A percentile compares a stretch with the other conserved stretches of the same genome.
Conservation (phyloP, 1,140 invertebrate genomes). For the Pachyrhynchus sulphureomaculatus region DNA sequence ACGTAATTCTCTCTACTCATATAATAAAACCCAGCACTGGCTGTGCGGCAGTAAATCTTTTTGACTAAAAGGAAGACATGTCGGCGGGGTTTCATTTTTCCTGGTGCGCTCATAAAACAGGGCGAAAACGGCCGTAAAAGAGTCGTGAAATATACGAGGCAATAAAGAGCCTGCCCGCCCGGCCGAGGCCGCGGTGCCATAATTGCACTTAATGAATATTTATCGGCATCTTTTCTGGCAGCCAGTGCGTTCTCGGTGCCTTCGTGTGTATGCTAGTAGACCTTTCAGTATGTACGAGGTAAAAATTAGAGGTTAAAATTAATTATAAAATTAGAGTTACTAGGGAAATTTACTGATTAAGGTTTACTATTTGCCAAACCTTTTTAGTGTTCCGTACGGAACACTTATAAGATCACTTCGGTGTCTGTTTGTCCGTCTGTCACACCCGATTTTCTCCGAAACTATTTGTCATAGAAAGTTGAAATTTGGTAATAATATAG, state of each 20-base stretch:
- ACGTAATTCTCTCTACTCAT: background rate
- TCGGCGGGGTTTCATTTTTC: slow-evolving; percentile 23
- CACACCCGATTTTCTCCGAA: too few relatives aligned
- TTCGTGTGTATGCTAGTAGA: too few relatives aligned
- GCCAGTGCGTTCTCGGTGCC: background rate
- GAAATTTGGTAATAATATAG: too few relatives aligned
- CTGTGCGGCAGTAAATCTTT: background rate
- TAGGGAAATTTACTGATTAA: too few relatives aligned
- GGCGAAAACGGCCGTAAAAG: slow-evolving; percentile 22
- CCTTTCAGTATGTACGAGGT: too few relatives aligned
- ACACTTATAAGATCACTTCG: too few relatives aligned
- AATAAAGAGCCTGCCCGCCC: slow-evolving; percentile 16
- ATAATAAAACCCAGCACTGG: background rate
- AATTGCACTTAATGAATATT: slow-evolving; percentile 26
- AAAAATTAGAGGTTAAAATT: too few relatives aligned
- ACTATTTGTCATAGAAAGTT: too few relatives aligned
- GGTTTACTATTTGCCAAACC: too few relatives aligned
- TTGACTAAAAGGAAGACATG: slow-evolving; percentile 11
- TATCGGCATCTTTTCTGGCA: slow-evolving; percentile 6
- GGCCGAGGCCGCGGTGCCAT: slow-evolving; percentile 13
- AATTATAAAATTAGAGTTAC: too few relatives aligned
- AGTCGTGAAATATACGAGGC: slow-evolving; percentile 25
- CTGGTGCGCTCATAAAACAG: slow-evolving; percentile 18
- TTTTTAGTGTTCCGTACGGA: too few relatives aligned
- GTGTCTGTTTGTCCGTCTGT: too few relatives aligned